phyloP scores from a whole-genome alignment of 2,888 invertebrate species.

The Acholoe squamosa region DNA sequence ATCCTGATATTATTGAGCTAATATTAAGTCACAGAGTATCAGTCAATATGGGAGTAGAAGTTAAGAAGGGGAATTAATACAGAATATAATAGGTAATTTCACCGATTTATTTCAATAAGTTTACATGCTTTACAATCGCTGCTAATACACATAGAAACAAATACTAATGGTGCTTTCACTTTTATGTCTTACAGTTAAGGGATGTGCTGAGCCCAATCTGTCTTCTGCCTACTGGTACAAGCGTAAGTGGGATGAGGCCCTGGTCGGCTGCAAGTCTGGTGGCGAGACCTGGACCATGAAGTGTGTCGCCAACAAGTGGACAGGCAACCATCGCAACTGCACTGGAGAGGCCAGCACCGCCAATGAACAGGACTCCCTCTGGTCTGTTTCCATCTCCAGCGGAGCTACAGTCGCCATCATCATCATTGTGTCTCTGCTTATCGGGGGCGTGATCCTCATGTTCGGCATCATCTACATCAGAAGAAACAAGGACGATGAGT shows the following conservation, averaged over 20 bases:
- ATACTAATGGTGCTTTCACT: neutral
- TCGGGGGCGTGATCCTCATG: constrained; percentile 63
- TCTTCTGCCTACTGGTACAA: constrained; percentile 62
- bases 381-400: constrained; percentile 53
- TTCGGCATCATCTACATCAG: constrained; percentile 62
- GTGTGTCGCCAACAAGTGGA: constrained; percentile 66
- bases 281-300: constrained; percentile 64
- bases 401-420: constrained; percentile 64
- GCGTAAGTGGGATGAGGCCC: constrained; percentile 63
- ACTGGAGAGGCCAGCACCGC: constrained; percentile 28
- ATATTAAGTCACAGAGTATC: too few species aligned
- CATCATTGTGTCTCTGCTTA: constrained; percentile 58
- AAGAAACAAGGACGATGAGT: constrained; percentile 60
- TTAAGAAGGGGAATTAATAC: too few species aligned
- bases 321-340: constrained; percentile 66
- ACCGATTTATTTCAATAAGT: neutral
- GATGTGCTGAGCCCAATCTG: constrained; percentile 59
- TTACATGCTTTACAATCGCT: neutral
- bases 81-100: neutral
- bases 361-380: constrained; percentile 26
- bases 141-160: neutral
- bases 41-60: too few species aligned
- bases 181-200: constrained; percentile 56
- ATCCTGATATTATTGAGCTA: too few species aligned
- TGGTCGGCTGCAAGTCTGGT: constrained; percentile 65